Evolutionary conservation across 92 coral and sea anemone species (phyloP).

Genomic region (Epizoanthus rinbou): DNA sequence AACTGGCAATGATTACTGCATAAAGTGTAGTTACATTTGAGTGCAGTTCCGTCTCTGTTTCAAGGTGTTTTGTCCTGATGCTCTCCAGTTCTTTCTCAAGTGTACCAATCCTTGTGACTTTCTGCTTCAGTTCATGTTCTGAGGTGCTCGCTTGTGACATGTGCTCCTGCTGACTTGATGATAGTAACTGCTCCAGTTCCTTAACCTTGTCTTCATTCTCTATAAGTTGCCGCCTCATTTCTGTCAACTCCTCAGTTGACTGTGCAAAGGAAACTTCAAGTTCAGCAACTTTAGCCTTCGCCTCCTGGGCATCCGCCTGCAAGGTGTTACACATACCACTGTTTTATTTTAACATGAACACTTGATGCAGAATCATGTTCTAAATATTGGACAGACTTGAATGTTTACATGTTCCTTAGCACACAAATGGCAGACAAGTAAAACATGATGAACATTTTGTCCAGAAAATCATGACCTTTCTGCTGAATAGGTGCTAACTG

Average conservation of each 20-base stretch:
- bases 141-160: conserved; percentile 42
- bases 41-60: conserved; percentile 53
- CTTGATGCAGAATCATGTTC: too few relatives aligned
- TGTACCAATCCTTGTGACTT: conserved; percentile 53
- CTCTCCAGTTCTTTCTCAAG: conserved; percentile 71
- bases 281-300: conserved; percentile 45
- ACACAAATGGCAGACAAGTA: too few relatives aligned
- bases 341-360: too few relatives aligned
- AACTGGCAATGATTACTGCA: not conserved
- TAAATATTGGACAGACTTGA: too few relatives aligned
- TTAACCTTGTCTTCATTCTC: conserved; percentile 52
- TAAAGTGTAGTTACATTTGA: conserved; percentile 55
- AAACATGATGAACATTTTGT: too few relatives aligned
- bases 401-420: too few relatives aligned
- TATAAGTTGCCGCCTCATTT: conserved; percentile 40
- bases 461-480: too few relatives aligned
- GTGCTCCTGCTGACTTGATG: conserved; percentile 43
- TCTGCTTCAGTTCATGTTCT: conserved; percentile 59
- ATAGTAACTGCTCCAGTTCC: conserved; percentile 63
- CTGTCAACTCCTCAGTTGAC: conserved; percentile 51
- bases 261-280: conserved; percentile 57
- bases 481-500: too few relatives aligned
- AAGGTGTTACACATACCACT: not conserved
- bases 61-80: conserved; percentile 28
- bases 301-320: conserved; percentile 56